Evolutionary conservation across 2,113 vertebrate genomes (phyloP).

Genomic region (Hypanus sabinus): DNA sequence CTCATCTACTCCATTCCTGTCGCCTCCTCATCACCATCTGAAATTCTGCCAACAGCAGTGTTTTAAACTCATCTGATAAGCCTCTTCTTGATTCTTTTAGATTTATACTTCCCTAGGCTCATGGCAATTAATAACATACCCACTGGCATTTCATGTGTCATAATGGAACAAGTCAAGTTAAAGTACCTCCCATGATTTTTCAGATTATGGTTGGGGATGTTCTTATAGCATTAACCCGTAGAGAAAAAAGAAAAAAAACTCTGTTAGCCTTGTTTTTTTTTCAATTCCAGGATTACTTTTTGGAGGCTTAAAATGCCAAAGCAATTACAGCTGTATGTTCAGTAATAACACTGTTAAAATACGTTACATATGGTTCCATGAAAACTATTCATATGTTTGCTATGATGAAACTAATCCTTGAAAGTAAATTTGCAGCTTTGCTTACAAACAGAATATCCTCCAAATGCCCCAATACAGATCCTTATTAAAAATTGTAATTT

Average conservation of each 20-base stretch:
- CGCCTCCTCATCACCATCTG: too few species aligned
- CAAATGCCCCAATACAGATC: neutral
- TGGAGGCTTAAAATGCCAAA: conserved; percentile 23
- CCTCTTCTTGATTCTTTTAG: neutral
- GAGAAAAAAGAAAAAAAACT: neutral
- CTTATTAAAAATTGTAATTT: neutral
- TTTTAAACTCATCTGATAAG: neutral
- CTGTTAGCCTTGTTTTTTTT: neutral
- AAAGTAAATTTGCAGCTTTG: conserved; percentile 9
- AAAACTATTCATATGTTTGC: conserved; percentile 24
- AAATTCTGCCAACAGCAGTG: too few species aligned
- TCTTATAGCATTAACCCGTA: neutral
- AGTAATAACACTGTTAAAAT: conserved; percentile 17
- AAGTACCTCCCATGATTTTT: neutral
- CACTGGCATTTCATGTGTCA: neutral
- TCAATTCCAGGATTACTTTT: conserved; percentile 3
- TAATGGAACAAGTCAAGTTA: neutral
- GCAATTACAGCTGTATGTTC: conserved; percentile 17
- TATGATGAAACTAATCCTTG: conserved; percentile 15
- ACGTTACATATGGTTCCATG: conserved; percentile 27
- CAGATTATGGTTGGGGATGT: neutral
- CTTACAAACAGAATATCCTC: neutral
- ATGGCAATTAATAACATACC: neutral
- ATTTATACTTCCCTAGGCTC: neutral
- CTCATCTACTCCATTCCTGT: too few species aligned